Conservation (phyloP, 2,113 vertebrate genomes). For the Casuarius casuarius region DNA sequence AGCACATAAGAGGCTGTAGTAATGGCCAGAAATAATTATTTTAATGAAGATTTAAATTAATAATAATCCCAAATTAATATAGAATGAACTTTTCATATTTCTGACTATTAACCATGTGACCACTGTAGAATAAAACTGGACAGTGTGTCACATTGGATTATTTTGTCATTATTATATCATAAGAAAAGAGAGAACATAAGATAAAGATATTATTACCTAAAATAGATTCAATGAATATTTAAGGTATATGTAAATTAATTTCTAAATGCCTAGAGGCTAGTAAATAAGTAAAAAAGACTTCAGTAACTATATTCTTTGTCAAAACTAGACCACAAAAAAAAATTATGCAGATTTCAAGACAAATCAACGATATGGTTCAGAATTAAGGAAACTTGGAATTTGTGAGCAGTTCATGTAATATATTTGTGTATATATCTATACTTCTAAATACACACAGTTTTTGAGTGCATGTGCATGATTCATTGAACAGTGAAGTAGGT, state of each 20-base stretch:
- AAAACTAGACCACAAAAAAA: neutral
- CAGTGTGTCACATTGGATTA: neutral
- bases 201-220: neutral
- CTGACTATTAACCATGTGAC: neutral
- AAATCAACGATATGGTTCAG: neutral
- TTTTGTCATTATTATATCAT: neutral
- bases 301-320: neutral
- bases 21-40: neutral
- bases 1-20: neutral
- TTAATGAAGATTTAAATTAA: neutral
- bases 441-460: neutral
- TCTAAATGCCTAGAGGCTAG: neutral
- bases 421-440: neutral
- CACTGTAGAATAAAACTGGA: neutral
- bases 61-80: neutral
- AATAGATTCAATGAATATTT: neutral
- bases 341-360: neutral
- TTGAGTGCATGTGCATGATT: neutral
- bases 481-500: neutral
- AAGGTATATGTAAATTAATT: neutral
- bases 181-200: neutral
- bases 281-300: neutral
- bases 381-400: neutral
- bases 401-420: accelerated
- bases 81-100: neutral